phyloP scores from a whole-genome alignment of 1,140 invertebrate genomes.

The Musca vetustissima region DNA sequence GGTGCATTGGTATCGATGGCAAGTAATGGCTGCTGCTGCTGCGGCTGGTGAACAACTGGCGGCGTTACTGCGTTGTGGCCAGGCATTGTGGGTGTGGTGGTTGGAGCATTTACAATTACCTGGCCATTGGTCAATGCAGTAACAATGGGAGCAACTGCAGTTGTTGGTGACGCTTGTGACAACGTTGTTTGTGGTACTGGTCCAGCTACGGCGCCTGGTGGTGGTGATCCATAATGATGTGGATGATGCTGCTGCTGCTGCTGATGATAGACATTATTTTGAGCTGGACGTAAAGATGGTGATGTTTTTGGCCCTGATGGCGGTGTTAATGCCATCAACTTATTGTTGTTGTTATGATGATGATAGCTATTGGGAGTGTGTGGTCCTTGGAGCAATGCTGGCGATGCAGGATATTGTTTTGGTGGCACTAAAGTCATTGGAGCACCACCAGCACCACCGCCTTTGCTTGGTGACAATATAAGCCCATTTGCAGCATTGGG shows the following conservation, averaged over 20 bases:
- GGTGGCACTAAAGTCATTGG: constrained; percentile 43
- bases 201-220: no score
- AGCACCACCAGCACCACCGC: constrained; percentile 1
- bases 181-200: constrained; percentile 7
- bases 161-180: not conserved
- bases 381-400: not conserved
- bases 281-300: not conserved
- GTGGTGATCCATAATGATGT: constrained; percentile 23
- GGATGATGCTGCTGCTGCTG: no score
- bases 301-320: no score
- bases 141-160: not conserved
- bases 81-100: not conserved
- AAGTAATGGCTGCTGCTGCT: constrained; percentile 6
- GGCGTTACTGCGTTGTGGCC: not conserved
- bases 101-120: not conserved
- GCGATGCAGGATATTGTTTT: constrained; percentile 40
- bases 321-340: not conserved
- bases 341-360: constrained; percentile 22
- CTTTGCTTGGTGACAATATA: constrained; percentile 44
- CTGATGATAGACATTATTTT: constrained; percentile 14
- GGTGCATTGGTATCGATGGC: not conserved
- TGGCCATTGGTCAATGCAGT: not conserved
- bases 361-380: not conserved
- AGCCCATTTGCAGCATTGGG: constrained; percentile 33
- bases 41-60: not conserved